Evolutionary conservation across 2,797 vertebrate genomes (phyloP), one percentile per base, ranked within the genome.

Genomic region (Megaceryle alcyon): DNA sequence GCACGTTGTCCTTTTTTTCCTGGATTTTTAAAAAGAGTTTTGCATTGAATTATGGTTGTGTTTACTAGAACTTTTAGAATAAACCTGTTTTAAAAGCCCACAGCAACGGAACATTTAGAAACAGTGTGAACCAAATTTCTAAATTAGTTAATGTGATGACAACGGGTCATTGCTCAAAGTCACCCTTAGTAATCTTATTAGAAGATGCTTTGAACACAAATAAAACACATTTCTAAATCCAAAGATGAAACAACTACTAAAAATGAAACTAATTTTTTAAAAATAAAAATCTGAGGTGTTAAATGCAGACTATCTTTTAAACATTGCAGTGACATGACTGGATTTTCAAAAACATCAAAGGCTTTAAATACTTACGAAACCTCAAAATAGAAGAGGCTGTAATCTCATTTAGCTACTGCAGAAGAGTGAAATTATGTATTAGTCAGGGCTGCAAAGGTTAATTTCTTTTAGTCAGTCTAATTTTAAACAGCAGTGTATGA

Each of bases 341-440:
- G 69, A 84, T 86, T 96, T 95, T 86, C 39, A 83, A 88, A 94
- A 87, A 96, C 88, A 97, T 96, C 95, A 96, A 97, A 96, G 96
- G 83, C 87, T 96, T 97, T 93, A 96, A 96, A 93, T 90, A 92
- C 90, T 97, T 96, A 94, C 95, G 92, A 92, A 96, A 86, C 53
- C 95, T 94, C 79, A 96, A 96, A 97, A 96, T 92, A 96, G 95
- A 94, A 97, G 82, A 41, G 76, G 85, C 94, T 94, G 73, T 95
- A 97, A 97, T 97, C 94, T 96, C 94, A 95, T 85, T 95, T 81
- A 94, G 83, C 93, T 96, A 92, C 88, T 94, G 94, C 86, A 93
- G 83, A 94, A 96, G 89, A 97, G 69, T 82, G 87, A 97, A 97
- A 95, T 93, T 95, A 94, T 70, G 54, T 92, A 93, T 95, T 96